Evolutionary conservation across 2,797 vertebrate genomes (phyloP).

Genomic region (Oreochromis mossambicus): DNA sequence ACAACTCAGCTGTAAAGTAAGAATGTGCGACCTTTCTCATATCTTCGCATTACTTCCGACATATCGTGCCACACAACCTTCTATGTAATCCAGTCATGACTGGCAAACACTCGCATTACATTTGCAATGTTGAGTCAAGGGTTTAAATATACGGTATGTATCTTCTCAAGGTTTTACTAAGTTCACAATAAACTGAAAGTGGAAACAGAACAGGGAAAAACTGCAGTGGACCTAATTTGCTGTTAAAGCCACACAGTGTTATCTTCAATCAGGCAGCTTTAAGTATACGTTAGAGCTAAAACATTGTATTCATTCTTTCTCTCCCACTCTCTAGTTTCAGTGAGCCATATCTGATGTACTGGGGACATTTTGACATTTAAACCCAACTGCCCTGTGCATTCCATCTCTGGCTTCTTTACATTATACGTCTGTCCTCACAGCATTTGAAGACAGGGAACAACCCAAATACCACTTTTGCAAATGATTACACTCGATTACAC

Average conservation of each 20-base stretch:
- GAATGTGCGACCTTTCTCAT: conserved; percentile 25
- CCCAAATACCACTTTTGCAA: conserved; percentile 6
- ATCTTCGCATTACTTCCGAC: not conserved
- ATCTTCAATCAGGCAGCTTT: conserved; percentile 15
- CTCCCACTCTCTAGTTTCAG: conserved; percentile 11
- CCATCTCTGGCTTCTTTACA: not conserved
- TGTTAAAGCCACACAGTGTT: not conserved
- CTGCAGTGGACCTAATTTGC: not conserved
- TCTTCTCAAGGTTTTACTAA: not conserved
- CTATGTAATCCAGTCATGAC: not conserved
- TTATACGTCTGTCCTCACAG: not conserved
- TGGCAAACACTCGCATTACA: not conserved
- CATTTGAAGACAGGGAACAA: conserved; percentile 21
- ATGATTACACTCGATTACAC: conserved; percentile 15
- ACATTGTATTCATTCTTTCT: not conserved
- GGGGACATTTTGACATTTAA: conserved; percentile 43
- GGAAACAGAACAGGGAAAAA: conserved; percentile 28
- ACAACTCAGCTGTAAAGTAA: not conserved
- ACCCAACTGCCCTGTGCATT: not conserved
- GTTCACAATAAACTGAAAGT: not conserved
- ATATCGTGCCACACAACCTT: not conserved
- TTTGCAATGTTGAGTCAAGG: not conserved
- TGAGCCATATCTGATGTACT: conserved; percentile 7
- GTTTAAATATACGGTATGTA: not conserved
- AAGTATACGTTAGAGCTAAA: not conserved